phyloP scores from a whole-genome alignment of 1,140 invertebrate species.

The Steinernema feltiae region DNA sequence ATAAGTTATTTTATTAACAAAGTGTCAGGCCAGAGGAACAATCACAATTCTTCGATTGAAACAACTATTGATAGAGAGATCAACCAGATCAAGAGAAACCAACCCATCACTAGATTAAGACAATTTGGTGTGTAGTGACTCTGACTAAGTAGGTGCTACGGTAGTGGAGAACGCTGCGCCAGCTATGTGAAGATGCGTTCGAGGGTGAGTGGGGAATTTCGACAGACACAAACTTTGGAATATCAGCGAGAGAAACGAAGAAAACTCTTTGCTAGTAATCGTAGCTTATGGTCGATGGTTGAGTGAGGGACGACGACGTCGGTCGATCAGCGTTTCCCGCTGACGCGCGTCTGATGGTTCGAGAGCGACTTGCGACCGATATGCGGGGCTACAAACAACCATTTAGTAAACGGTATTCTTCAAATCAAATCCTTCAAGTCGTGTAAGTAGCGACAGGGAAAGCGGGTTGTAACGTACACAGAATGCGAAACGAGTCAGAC shows the following conservation, averaged over 20 bases:
- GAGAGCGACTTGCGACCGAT: conserved; percentile 10
- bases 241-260: neutral
- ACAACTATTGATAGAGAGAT: neutral
- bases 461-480: neutral
- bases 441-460: neutral
- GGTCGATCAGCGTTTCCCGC: neutral
- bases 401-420: neutral
- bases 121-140: neutral
- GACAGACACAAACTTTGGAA: neutral
- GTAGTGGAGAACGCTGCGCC: neutral
- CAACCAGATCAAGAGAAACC: neutral
- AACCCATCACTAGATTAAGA: neutral
- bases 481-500: neutral
- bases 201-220: neutral
- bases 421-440: neutral
- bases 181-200: neutral
- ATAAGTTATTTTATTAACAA: conserved; percentile 9
- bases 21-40: neutral
- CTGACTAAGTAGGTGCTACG: neutral
- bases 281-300: neutral
- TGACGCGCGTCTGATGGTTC: conserved; percentile 1
- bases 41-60: neutral
- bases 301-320: neutral
- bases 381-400: neutral
- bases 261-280: too few relatives aligned